Evolutionary conservation across 2,888 invertebrate species (phyloP), one percentile per base, ranked within the genome.

Genomic region (Nephrotoma flavescens): DNA sequence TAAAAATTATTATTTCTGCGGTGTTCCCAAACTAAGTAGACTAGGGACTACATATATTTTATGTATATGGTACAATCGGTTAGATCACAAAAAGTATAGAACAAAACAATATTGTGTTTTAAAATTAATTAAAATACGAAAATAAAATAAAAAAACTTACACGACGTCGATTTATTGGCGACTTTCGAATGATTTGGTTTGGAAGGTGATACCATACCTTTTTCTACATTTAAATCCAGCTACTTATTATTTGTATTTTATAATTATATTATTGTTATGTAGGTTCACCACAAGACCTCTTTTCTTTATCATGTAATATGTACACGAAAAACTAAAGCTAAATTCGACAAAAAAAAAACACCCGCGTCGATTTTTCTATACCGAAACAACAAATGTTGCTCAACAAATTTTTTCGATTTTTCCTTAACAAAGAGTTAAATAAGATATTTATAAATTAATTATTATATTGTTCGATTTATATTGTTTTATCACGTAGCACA

Each of bases 121-220:
- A n/a, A n/a, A n/a, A 41, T 45, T 47, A 86, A 45, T 15, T 31
- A 44, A 42, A 86, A 47, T n/a, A 44, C 11, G 41, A 47, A 86
- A 45, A 86, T 47, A 45, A 44, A 86, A 44, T 12, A 52, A 45
- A 41, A 42, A 7, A 86, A 86, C 86, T 86, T 86, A 86, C 86
- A 45, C 45, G 85, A 44, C 42, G 86, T 45, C 45, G 44, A 45
- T 86, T 52, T 89, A 90, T 89, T 89, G 89, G 89, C 90, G 91
- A 90, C 90, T 90, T 90, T 90, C 89, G 89, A 88, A 86, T 86
- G 83, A 71, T 86, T 86, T 86, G 86, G 71, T 86, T 86, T 86
- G 9, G 86, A 83, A 86, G 86, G 83, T 86, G 86, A 86, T 86
- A 86, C 83, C 86, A 86, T 86, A 87, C 45, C 86, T 87, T 85